Percentiles rank a stretch among this genome's conserved stretches.
These are phyloP conservation scores for Andinoacara biseriatus DNA, from an alignment of 2,113 vertebrate species.

Conservation along the genomic window DNA sequence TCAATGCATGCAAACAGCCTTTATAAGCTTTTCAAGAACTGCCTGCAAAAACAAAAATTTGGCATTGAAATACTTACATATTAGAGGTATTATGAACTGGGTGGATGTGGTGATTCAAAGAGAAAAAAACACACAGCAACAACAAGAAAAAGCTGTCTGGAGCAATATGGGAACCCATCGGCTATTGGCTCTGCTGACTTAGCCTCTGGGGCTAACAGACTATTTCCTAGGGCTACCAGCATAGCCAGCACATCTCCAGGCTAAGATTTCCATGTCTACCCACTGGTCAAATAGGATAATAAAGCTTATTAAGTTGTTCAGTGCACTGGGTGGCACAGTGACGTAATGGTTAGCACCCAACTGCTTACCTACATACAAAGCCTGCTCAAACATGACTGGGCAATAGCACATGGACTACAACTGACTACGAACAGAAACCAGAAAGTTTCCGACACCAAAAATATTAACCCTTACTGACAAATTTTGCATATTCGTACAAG, in stretches of 20 bases:
- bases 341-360: neutral
- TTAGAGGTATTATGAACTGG: neutral
- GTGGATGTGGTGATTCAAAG: neutral
- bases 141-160: too few relatives aligned
- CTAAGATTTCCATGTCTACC: neutral
- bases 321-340: neutral
- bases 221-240: neutral
- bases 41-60: neutral
- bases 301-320: neutral
- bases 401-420: neutral
- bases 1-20: neutral
- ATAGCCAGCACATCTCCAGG: neutral
- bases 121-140: too few relatives aligned
- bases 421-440: neutral
- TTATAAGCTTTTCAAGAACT: neutral
- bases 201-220: neutral
- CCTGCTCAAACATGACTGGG: neutral
- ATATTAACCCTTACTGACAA: neutral
- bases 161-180: too few relatives aligned
- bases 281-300: neutral
- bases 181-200: too few relatives aligned
- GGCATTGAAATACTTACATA: neutral
- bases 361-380: neutral
- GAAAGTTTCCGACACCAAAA: neutral
- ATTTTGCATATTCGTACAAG: neutral